These are phyloP conservation scores for Spilosoma lubricipeda DNA, from an alignment of 2,888 invertebrate species.

Conservation along the genomic window DNA sequence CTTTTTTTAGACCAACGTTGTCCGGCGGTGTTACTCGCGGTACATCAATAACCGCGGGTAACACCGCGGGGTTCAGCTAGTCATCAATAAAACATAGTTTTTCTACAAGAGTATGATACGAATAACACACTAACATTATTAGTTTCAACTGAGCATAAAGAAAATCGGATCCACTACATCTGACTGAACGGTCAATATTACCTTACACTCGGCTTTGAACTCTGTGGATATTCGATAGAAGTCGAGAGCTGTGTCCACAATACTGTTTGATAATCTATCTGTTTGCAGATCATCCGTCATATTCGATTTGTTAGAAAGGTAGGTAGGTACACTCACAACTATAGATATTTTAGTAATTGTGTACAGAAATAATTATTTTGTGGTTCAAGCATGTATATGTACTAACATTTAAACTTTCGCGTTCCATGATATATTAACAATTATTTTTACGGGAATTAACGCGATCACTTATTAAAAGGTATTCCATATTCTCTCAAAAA, in stretches of 20 bases:
- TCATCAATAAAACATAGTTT: not conserved
- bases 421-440: too few relatives aligned
- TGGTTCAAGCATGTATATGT: too few relatives aligned
- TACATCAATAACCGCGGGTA: too few relatives aligned
- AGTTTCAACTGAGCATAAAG: not conserved
- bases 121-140: not conserved
- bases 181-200: slow-evolving; percentile 45
- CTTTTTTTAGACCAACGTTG: too few relatives aligned
- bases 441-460: too few relatives aligned
- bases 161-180: slow-evolving; percentile 7
- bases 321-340: not conserved
- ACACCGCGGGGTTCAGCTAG: too few relatives aligned
- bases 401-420: too few relatives aligned
- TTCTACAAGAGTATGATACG: not conserved
- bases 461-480: too few relatives aligned
- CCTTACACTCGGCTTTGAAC: slow-evolving; percentile 53
- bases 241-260: slow-evolving; percentile 75
- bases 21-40: too few relatives aligned
- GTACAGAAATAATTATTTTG: not conserved
- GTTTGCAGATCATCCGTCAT: slow-evolving; percentile 61
- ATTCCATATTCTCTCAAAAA: too few relatives aligned
- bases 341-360: not conserved
- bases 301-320: slow-evolving; percentile 18
- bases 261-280: slow-evolving; percentile 63
- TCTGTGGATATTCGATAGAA: slow-evolving; percentile 68